Evolutionary conservation across 2,797 vertebrate species (phyloP), one percentile per base, ranked within the genome.

Genomic region (Anguilla anguilla): DNA sequence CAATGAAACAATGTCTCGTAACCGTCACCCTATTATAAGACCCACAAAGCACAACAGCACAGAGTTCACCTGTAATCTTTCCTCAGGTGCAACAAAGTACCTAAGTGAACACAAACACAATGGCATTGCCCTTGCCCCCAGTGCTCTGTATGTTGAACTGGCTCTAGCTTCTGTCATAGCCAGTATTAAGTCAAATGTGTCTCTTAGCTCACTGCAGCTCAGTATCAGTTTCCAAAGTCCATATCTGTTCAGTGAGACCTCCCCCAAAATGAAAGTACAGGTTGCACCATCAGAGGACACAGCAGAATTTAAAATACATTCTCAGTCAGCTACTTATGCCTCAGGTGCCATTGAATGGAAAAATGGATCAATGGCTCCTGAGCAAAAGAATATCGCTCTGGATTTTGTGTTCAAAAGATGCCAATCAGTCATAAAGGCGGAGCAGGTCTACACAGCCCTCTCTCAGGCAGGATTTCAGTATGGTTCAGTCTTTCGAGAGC

Each of bases 101-200:
- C 90, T 98, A 28, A 94, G 95, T 88, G 94, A 97, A 77, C 97
- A 98, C 94, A 97, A 92, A 92, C 95, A 96, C 88, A 96, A 95
- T 1, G 92, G 91, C 0, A 86, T 97, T 85, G 90, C 96, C 77
- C 95, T 98, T 87, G 92, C 97, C 72, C 97, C 97, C 0, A 97
- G 97, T 6, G 93, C 97, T 55, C 96, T 97, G 87, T 97, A 97
- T 86, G 96, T 67, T 0, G 97, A 98, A 89, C 87, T 98, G 91
- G 97, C 94, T 88, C 94, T 98, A 89, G 96, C 96, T 3, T 92
- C 96, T 84, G 94, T 93, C 87, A 92, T 97, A 92, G 93, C 85
- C 53, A 93, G 88, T 86, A 92, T 93, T 55, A 96, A 93, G 92
- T 96, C 96, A 46, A 97, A 92, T 90, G 93, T 96, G 0, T 95